Evolutionary conservation across 1,140 invertebrate species (phyloP), one percentile per base, ranked within the genome.

Genomic region (Colletes latitarsis): DNA sequence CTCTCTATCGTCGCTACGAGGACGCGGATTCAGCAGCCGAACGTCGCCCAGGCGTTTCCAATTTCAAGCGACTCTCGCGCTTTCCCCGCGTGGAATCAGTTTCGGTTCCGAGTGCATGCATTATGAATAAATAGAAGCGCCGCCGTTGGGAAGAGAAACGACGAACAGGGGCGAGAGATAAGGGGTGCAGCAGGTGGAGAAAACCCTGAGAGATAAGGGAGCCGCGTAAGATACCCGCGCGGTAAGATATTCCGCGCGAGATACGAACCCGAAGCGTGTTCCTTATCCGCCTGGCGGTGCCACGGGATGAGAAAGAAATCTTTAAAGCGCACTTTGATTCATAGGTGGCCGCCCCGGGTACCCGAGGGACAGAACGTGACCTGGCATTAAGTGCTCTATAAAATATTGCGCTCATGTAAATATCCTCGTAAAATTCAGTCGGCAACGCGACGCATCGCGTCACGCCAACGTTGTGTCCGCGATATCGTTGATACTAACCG

Each of bases 371-470:
- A 79, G 84, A 90, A 92, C 92, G 92, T 92, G 92, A 92, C 89
- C 89, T 83, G 82, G 92, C 91, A 92, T 92, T 92, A 92, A 92
- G 91, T 92, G 89, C 84, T 82, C 88, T 85, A 89, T 92, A 92
- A 92, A 92, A 91, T 92, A 92, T 91, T 89, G 88, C 87, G 84
- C 89, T 84, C 88, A 89, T 92, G 91, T 92, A 92, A 92, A 92
- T 92, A 92, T 87, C 86, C 83, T 92, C 90, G 89, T 92, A 91
- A 92, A 92, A 90, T 91, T 89, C 84, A 86, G 70, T 85, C 70
- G 77, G 85, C 83, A 89, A 85, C 89, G 89, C 89, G 55, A 39
- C 55, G 69, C 52, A 30, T 14, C 67, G 53, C 58, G 67, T 19
- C 49, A n/a, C 14, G 60, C 49, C 71, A 68, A 52, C 52, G 60